Percentiles rank a stretch among this genome's conserved stretches.
Conservation (phyloP, 2,113 vertebrate species). For the Emydura subglobosa region DNA sequence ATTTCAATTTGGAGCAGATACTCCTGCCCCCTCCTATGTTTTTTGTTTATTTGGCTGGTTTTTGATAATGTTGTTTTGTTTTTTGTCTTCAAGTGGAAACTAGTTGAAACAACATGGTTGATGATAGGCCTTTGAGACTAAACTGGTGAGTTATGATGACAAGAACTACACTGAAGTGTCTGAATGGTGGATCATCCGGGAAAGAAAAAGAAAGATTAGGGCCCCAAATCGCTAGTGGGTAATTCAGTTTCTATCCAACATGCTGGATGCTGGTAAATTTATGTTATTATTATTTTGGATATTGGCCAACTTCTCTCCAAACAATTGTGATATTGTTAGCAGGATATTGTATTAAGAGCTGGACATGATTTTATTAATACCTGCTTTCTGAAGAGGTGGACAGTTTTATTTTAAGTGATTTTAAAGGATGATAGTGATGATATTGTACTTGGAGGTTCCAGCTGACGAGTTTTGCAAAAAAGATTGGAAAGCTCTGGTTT, state of each 20-base stretch:
- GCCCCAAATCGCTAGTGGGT: neutral
- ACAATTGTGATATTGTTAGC: slow-evolving; percentile 11
- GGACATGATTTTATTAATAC: neutral
- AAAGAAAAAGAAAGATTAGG: neutral
- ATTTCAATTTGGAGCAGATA: neutral
- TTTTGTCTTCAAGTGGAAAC: neutral
- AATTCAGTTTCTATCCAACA: slow-evolving; percentile 22
- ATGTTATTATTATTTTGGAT: slow-evolving; percentile 21
- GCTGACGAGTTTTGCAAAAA: neutral
- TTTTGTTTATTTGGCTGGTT: neutral
- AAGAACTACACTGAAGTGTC: slow-evolving; percentile 36
- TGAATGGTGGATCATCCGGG: neutral
- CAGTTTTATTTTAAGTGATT: neutral
- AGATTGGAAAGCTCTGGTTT: neutral
- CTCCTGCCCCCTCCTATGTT: neutral
- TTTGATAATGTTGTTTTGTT: neutral
- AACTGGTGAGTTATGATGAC: slow-evolving; percentile 32
- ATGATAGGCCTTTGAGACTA: slow-evolving; percentile 24
- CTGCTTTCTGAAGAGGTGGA: slow-evolving; percentile 6
- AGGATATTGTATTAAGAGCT: neutral
- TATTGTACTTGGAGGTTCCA: neutral
- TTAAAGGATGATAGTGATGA: neutral
- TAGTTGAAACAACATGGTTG: neutral
- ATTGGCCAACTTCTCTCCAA: neutral
- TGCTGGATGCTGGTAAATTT: neutral